Evolutionary conservation across 1,140 invertebrate species (phyloP), one percentile per base, ranked within the genome.

Genomic region (Papilio helenus): DNA sequence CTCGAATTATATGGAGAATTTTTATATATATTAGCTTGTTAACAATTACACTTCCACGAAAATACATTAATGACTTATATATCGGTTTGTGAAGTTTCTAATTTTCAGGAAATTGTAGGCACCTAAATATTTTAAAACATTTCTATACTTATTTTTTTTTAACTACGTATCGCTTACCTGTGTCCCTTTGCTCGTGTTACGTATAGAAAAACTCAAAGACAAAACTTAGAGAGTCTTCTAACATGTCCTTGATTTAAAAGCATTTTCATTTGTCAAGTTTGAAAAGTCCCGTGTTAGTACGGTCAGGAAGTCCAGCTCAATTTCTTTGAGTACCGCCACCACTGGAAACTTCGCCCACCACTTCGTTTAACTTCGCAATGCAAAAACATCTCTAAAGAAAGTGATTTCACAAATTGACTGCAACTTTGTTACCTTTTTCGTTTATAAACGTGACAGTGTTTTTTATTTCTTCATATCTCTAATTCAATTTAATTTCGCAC

Each of bases 391-490:
- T 42, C 23, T 9, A 61, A 77, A 44, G 76, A 77, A 77, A 77
- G 76, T 65, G 76, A 77, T 77, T 77, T 65, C n/a, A 39, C 76
- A 77, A 77, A 77, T 77, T 44, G 76, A 61, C 55, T 77, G 61
- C 34, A 77, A 77, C 55, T 77, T 77, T 77, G 44, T 14, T 34
- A 23, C 10, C 58, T 23, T 68, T 29, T 14, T 29, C 29, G 29
- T 68, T 12, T 26, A 29, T 68, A 55, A 16, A 46, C 44, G 44
- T 14, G 12, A 46, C 44, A 46, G 10, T 16, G 14, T 46, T 14
- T 46, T 14, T 46, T 46, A 14, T 1, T 46, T 46, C 10, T 12
- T 39, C 8, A 8, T 8, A 39, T 39, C 34, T 34, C 34, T 39
- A 8, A 5, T 5, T 39, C 7, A 46, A 1, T 46, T 9, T 46